Percentiles rank a stretch among this genome's conserved stretches.
These are phyloP conservation scores for Falcunculus frontatus DNA, from an alignment of 2,113 vertebrate species.

Conservation along the genomic window DNA sequence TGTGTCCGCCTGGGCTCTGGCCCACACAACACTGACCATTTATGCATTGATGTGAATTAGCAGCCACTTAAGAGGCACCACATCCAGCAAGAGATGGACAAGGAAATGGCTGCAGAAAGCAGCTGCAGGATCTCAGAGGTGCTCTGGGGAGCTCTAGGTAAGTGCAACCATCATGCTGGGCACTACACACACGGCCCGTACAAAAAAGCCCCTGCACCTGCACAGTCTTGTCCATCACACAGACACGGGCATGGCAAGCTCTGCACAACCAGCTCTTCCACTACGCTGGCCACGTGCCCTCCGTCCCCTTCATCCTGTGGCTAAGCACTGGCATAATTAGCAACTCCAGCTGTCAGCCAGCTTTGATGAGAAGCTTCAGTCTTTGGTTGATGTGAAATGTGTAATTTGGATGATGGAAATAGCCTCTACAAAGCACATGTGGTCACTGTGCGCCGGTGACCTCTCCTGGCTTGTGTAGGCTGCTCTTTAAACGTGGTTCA, in stretches of 20 bases:
- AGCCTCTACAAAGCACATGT: slow-evolving; percentile 50
- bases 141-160: not conserved
- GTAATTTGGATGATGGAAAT: slow-evolving; percentile 66
- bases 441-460: not conserved
- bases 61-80: not conserved
- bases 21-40: not conserved
- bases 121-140: not conserved
- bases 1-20: not conserved
- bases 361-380: slow-evolving; percentile 45
- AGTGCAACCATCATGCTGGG: not conserved
- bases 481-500: not conserved
- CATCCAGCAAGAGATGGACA: not conserved
- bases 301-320: not conserved
- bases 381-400: not conserved
- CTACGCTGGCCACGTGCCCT: not conserved
- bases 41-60: not conserved
- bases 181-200: accelerated
- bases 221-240: not conserved
- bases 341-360: slow-evolving; percentile 9
- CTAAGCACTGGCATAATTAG: not conserved
- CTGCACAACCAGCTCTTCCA: not conserved
- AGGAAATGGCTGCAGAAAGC: not conserved
- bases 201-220: not conserved
- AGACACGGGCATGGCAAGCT: accelerated
- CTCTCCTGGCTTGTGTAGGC: not conserved